Evolutionary conservation across 2,113 vertebrate genomes (phyloP).

Genomic region (Empidonax alnorum): DNA sequence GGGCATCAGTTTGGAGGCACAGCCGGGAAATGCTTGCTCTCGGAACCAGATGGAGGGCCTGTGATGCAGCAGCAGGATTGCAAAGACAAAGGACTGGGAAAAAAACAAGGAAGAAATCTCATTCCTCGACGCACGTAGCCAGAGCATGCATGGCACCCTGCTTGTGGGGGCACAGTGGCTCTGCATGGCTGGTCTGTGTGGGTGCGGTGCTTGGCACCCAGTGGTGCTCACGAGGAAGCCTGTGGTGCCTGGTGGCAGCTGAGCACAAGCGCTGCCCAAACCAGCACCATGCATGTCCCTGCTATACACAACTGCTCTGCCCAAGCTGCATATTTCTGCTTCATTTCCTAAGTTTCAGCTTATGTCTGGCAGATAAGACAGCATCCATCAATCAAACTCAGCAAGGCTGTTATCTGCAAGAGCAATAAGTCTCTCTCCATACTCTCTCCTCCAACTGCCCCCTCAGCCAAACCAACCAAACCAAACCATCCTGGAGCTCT

Average conservation of each 20-base stretch:
- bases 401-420: conserved; percentile 35
- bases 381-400: conserved; percentile 47
- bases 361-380: conserved; percentile 35
- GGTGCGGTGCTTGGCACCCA: not conserved
- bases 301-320: not conserved
- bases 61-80: not conserved
- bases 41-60: not conserved
- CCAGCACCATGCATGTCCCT: fast-evolving
- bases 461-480: not conserved
- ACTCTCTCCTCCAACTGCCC: conserved; percentile 18
- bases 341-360: conserved; percentile 31
- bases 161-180: not conserved
- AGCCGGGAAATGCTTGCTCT: not conserved
- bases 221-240: not conserved
- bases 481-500: conserved; percentile 21
- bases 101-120: not conserved
- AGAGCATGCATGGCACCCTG: fast-evolving
- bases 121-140: fast-evolving
- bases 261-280: not conserved
- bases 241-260: fast-evolving
- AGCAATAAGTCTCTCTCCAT: not conserved
- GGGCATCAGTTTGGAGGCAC: not conserved
- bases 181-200: fast-evolving
- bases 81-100: not conserved
- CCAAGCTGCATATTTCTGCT: conserved; percentile 23